Base-by-base conservation (phyloP, 1,140 invertebrate genomes). In the Mesaphorura yosii region DNA sequence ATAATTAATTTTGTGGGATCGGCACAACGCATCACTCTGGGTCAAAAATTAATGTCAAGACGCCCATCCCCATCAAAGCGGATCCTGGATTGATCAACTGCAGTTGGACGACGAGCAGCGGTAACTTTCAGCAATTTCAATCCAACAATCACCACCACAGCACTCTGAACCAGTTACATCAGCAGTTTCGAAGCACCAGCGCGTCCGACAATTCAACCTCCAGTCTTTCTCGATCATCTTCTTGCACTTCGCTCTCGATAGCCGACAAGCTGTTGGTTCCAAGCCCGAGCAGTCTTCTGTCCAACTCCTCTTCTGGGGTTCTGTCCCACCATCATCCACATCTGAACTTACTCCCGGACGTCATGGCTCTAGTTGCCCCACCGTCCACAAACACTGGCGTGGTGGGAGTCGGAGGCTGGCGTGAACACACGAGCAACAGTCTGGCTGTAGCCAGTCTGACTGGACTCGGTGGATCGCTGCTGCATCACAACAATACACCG, bases 341-440 rank as follows among this genome's bases (percentile, higher is more conserved):
- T n/a, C n/a, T n/a, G n/a, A n/a, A n/a, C 40, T 49, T 62, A 20
- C 44, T 48, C 34, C 60, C 60, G 25, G 60, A 62, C 45, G 54
- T 59, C 39, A 82, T 83, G 81, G 78, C 80, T 64, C 69, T 83
- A 69, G 80, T 82, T 56, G 80, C 77, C 58, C 77, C 76, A 65
- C 76, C 75, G 63, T 71, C 72, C 60, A 75, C 76, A 47, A n/a
- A n/a, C n/a, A n/a, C n/a, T n/a, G n/a, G n/a, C n/a, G n/a, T n/a
- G n/a, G n/a, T n/a, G n/a, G 72, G 73, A 42, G 10, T n/a, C n/a
- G 82, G 82, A 78, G 59, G 66, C 66, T 65, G 67, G 66, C 76
- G 84, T 61, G 80, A 83, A 68, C 72, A 58, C 62, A 66, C 54
- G 60, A 64, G 64, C 59, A 58, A 12, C 6, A 19, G 40, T 12